A percentile compares a stretch with the other conserved stretches of the same genome.
Evolutionary conservation across 2,888 invertebrate species (phyloP).

Genomic region (Cacoxenus indagator): DNA sequence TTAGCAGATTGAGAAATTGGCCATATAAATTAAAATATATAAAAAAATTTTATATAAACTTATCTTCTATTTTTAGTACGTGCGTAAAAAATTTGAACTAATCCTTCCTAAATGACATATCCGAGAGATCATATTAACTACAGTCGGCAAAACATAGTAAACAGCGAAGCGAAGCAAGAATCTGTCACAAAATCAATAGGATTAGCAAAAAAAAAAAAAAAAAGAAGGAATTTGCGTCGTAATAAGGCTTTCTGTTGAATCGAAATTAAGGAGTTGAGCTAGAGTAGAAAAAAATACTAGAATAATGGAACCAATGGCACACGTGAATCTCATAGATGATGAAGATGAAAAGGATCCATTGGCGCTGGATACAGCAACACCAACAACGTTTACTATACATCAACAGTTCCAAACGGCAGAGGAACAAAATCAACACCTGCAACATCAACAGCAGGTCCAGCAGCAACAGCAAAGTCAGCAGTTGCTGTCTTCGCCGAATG

Average conservation of each 20-base stretch:
- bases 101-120: slow-evolving; percentile 41
- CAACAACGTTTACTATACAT: slow-evolving; percentile 28
- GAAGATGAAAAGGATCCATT: slow-evolving; percentile 69
- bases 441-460: no score
- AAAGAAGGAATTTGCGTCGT: background rate
- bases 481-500: slow-evolving; percentile 53
- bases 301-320: slow-evolving; percentile 60
- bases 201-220: background rate
- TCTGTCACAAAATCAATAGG: background rate
- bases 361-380: slow-evolving; percentile 60
- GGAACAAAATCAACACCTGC: slow-evolving; percentile 34
- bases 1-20: no score
- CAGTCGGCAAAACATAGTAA: slow-evolving; percentile 8
- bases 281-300: no score
- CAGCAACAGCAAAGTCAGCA: slow-evolving; percentile 30
- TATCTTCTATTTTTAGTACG: slow-evolving; percentile 42
- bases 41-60: background rate
- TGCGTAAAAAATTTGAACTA: slow-evolving; percentile 50
- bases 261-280: no score
- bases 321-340: slow-evolving; percentile 65
- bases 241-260: no score
- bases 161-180: background rate
- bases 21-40: no score
- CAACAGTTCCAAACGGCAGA: slow-evolving; percentile 36
- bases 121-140: slow-evolving; percentile 1